These are phyloP conservation scores for Aurelia coerulea DNA, from an alignment of 30 jellyfish, hydroid and myxozoan genomes.

Conservation along the genomic window DNA sequence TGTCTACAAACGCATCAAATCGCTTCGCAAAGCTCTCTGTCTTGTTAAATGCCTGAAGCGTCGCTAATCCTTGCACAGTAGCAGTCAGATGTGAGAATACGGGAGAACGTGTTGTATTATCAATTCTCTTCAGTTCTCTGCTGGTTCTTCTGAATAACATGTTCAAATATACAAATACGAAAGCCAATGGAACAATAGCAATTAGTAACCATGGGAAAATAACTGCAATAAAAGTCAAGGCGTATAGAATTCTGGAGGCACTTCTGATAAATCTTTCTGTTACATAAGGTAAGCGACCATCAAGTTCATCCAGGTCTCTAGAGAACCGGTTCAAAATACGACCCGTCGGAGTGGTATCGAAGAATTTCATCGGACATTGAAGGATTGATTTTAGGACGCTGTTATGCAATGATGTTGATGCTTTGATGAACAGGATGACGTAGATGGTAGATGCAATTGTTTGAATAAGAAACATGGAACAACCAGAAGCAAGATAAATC, in stretches of 20 bases:
- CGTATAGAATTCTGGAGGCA: slow-evolving; percentile 29
- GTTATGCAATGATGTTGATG: slow-evolving; percentile 71
- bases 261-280: slow-evolving; percentile 39
- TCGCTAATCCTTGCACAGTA: slow-evolving; percentile 79
- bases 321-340: slow-evolving; percentile 78
- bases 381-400: slow-evolving; percentile 49
- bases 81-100: slow-evolving; percentile 81
- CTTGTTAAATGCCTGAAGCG: slow-evolving; percentile 66
- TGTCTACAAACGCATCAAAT: slow-evolving; percentile 58
- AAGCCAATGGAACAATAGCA: slow-evolving; percentile 46
- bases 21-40: slow-evolving; percentile 24
- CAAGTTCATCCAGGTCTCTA: slow-evolving; percentile 75
- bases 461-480: slow-evolving; percentile 51
- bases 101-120: slow-evolving; percentile 77
- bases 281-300: slow-evolving; percentile 59
- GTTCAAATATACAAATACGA: slow-evolving; percentile 30
- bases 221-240: slow-evolving; percentile 53
- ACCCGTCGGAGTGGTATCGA: slow-evolving; percentile 79
- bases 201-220: slow-evolving; percentile 79
- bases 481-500: slow-evolving; percentile 45
- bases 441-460: slow-evolving; percentile 34
- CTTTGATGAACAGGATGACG: slow-evolving; percentile 41
- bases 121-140: slow-evolving; percentile 76
- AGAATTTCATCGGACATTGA: slow-evolving; percentile 71
- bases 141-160: slow-evolving; percentile 63